Base-by-base conservation (phyloP, 2,113 vertebrate species). In the Uria aalge region DNA sequence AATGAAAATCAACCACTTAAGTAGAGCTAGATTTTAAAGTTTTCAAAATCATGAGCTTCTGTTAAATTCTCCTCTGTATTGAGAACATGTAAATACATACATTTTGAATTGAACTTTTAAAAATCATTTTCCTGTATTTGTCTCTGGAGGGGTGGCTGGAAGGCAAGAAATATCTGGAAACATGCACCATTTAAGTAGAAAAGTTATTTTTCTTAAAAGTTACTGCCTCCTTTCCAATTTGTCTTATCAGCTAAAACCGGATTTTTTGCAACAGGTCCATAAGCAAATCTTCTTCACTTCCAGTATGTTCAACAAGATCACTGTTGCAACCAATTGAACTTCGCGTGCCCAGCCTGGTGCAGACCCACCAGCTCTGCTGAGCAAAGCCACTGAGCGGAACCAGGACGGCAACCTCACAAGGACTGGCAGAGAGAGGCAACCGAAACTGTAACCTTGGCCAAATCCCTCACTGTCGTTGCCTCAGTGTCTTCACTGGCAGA, bases 361-460 rank as follows among this genome's bases (percentile, higher is more conserved):
- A 18, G 52, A n/a, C 16, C 27, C 47, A 63, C 1, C n/a, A 71
- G 52, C 12, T 50, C 50, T 71, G 56, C 41, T 63, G 74, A 79
- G 66, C 36, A 75, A 92, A 60, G 16, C 12, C 60, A 53, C n/a
- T 2, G 4, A 57, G 48, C 66, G 75, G 74, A 88, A n/a, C 27
- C 1, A 4, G 41, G 3, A 11, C 1, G 0, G 50, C 5, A 67
- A 8, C 15, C 27, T 57, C 15, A 83, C 0, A 2, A 57, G 74
- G 14, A 23, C 8, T 24, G 32, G 24, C 15, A 63, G 40, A 57
- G 62, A 68, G 34, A 16, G 11, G 36, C 15, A 53, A 36, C 36
- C n/a, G 29, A 21, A 62, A 50, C 2, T 17, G 15, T 2, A 60
- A 13, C 36, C 29, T 36, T 27, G n/a, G 48, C 32, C 57, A 67